Percentiles rank a stretch among this genome's conserved stretches.
Evolutionary conservation across 2,113 vertebrate genomes (phyloP).

Genomic region (Anguilla rostrata): DNA sequence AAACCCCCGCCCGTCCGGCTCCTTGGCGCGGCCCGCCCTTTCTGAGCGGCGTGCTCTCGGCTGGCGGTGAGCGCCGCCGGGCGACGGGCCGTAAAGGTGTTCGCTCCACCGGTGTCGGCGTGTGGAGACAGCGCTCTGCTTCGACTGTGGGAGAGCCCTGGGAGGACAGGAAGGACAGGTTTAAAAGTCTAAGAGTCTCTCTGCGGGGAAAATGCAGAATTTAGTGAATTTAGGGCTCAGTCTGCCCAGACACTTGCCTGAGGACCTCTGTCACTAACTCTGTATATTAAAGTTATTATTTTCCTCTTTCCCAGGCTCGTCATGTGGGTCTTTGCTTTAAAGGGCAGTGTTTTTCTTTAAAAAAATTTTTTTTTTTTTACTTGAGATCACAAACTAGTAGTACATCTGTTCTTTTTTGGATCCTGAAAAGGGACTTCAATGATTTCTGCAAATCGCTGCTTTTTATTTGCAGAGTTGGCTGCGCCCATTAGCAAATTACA

Average conservation of each 20-base stretch:
- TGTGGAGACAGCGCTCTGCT: constrained; percentile 9
- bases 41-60: not conserved
- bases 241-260: not conserved
- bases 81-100: not conserved
- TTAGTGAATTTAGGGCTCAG: not conserved
- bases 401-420: not conserved
- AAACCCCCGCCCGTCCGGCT: not conserved
- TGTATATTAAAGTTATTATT: not conserved
- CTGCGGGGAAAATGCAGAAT: not conserved
- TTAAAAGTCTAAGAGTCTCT: not conserved
- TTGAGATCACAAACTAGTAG: not conserved
- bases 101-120: constrained; percentile 10
- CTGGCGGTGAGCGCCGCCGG: constrained; percentile 16
- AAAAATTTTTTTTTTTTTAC: not conserved
- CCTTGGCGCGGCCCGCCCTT: not conserved
- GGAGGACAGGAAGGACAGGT: not conserved
- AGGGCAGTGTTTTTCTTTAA: not conserved
- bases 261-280: not conserved
- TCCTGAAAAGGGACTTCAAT: not conserved
- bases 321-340: not conserved
- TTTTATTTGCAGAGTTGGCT: constrained; percentile 3
- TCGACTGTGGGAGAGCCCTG: constrained; percentile 2
- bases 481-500: constrained; percentile 9
- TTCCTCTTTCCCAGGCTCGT: too few species aligned
- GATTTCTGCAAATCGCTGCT: not conserved